Conservation (phyloP, 2,888 invertebrate genomes). For the Stenodema calcarata region DNA sequence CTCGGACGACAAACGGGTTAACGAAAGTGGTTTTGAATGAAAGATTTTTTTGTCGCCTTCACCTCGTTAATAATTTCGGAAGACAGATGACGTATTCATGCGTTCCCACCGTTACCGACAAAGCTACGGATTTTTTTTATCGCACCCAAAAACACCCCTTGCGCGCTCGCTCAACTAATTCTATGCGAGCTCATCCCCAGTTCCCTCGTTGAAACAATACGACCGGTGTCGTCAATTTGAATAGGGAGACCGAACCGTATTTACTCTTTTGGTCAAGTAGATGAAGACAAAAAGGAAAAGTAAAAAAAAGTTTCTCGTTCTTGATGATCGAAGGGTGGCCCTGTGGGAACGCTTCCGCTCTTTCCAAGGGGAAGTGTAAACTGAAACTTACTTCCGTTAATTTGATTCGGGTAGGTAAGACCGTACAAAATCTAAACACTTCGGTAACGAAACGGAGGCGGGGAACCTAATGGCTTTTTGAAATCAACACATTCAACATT, state of each 20-base stretch:
- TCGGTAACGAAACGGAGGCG: not conserved
- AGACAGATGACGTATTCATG: constrained; percentile 17
- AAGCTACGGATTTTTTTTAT: not conserved
- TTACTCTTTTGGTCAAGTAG: constrained; percentile 37
- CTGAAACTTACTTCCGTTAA: constrained; percentile 44
- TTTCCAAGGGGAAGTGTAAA: not conserved
- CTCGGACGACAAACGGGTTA: not conserved
- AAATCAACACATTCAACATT: not conserved
- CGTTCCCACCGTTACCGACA: not conserved
- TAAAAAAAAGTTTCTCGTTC: not conserved
- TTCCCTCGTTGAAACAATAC: not conserved
- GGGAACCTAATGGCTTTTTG: not conserved
- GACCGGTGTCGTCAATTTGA: not conserved
- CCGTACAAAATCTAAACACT: not conserved
- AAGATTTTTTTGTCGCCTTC: not conserved
- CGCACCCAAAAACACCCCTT: not conserved
- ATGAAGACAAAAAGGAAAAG: not conserved
- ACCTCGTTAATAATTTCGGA: not conserved
- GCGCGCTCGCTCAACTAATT: not conserved
- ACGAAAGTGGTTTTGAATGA: not conserved
- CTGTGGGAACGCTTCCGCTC: constrained; percentile 32
- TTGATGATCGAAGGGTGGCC: not conserved
- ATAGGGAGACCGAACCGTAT: not conserved
- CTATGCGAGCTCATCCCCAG: not conserved
- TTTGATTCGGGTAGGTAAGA: not conserved